A percentile compares a stretch with the other conserved stretches of the same genome.
These are phyloP conservation scores for Steatornis caripensis DNA, from an alignment of 2,113 vertebrate genomes.

Conservation along the genomic window DNA sequence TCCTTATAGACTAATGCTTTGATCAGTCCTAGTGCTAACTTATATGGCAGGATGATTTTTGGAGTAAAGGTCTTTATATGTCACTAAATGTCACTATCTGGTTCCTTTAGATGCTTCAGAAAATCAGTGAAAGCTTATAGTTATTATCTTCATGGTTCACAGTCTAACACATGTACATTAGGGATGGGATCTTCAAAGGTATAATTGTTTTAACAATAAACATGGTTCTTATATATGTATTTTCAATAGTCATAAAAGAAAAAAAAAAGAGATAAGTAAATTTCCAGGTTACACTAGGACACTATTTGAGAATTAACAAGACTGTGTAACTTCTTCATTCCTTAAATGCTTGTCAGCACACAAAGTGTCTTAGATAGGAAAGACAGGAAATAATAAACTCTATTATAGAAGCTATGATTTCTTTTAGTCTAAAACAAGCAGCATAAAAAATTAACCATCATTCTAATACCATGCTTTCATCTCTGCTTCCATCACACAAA, in stretches of 20 bases:
- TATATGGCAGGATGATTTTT: neutral
- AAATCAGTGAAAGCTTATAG: neutral
- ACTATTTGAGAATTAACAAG: neutral
- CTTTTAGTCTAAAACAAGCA: neutral
- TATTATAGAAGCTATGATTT: neutral
- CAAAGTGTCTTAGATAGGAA: neutral
- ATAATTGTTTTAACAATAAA: neutral
- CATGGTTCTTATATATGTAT: neutral
- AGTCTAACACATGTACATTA: neutral
- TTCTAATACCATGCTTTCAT: neutral
- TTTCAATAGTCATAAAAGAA: neutral
- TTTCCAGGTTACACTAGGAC: neutral
- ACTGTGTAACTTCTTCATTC: neutral
- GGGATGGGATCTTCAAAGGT: neutral
- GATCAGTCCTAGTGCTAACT: neutral
- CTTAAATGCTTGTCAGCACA: neutral
- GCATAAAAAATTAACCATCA: neutral
- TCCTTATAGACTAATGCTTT: neutral
- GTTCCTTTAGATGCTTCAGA: neutral
- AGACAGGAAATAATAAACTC: neutral
- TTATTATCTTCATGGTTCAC: neutral
- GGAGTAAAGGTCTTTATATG: neutral
- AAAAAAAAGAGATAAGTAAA: neutral
- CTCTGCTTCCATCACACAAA: neutral
- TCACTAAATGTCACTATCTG: neutral